A percentile compares a stretch with the other conserved stretches of the same genome.
Conservation (phyloP, 2,797 vertebrate species). For the Scolopax bukidnonensis region DNA sequence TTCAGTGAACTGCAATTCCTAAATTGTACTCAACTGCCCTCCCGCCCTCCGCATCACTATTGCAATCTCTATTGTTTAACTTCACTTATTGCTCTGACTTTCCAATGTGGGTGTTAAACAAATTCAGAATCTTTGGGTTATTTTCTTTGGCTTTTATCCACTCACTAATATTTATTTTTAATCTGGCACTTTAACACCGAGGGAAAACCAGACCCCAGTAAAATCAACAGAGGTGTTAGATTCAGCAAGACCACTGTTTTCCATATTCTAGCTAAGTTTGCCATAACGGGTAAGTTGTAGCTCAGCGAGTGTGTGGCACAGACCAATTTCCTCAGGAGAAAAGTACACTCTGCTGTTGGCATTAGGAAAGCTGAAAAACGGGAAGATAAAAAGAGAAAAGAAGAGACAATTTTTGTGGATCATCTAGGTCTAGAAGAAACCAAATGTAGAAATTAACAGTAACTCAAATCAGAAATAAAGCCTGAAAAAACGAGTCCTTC, state of each 20-base stretch:
- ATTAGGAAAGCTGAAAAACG: not conserved
- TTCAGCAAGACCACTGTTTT: not conserved
- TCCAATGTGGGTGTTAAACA: not conserved
- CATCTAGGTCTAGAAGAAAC: not conserved
- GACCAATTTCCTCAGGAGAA: not conserved
- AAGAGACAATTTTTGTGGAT: not conserved
- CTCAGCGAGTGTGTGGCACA: not conserved
- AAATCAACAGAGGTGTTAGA: not conserved
- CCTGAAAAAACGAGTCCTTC: not conserved
- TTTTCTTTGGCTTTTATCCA: not conserved
- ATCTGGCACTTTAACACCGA: not conserved
- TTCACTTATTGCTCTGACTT: not conserved
- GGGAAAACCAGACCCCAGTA: not conserved
- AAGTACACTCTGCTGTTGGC: fast-evolving
- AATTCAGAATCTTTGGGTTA: not conserved
- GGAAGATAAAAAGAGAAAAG: not conserved
- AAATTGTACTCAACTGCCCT: not conserved
- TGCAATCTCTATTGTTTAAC: not conserved
- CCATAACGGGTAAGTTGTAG: not conserved
- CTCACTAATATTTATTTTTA: not conserved
- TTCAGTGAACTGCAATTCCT: not conserved
- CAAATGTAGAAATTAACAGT: not conserved
- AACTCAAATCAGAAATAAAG: not conserved
- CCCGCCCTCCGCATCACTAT: not conserved
- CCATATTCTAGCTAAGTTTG: not conserved